phyloP scores from a whole-genome alignment of 2,888 invertebrate species.

The Platycheirus albimanus region DNA sequence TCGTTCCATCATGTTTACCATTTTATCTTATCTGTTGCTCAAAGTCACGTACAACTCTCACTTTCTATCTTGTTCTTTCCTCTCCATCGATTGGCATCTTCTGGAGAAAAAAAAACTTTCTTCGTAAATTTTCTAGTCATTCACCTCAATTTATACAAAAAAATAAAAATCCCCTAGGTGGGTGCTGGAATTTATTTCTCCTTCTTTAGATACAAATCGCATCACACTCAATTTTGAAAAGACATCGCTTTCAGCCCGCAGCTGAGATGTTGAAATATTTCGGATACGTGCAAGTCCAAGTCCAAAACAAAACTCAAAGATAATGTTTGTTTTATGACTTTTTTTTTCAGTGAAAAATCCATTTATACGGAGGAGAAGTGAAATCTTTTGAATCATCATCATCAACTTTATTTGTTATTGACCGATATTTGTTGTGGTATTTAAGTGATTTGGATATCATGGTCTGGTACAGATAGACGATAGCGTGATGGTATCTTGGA shows the following conservation, averaged over 20 bases:
- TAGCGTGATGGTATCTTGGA: too few species aligned
- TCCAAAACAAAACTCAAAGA: background rate
- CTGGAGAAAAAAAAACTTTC: slow-evolving; percentile 55
- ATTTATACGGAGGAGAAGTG: background rate
- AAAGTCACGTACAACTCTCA: slow-evolving; percentile 62
- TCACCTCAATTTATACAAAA: slow-evolving; percentile 48
- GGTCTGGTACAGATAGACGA: too few species aligned
- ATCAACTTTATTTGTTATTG: background rate
- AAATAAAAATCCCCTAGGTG: slow-evolving; percentile 3
- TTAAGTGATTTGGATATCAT: background rate
- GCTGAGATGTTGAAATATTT: too few species aligned
- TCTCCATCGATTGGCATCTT: slow-evolving; percentile 33
- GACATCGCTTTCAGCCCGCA: background rate
- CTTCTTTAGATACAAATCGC: background rate
- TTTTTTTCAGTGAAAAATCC: background rate
- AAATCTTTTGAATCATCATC: background rate
- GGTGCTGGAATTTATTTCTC: slow-evolving; percentile 2
- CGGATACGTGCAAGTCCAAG: too few species aligned
- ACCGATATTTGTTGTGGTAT: background rate
- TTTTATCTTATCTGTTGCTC: background rate
- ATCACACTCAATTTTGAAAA: background rate
- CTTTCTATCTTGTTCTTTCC: slow-evolving; percentile 56
- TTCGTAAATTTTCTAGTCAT: slow-evolving; percentile 64
- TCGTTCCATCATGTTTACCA: too few species aligned
- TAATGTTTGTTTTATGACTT: background rate